Evolutionary conservation across 2,888 invertebrate species (phyloP), one percentile per base, ranked within the genome.

Genomic region (Ferrisia virgata): DNA sequence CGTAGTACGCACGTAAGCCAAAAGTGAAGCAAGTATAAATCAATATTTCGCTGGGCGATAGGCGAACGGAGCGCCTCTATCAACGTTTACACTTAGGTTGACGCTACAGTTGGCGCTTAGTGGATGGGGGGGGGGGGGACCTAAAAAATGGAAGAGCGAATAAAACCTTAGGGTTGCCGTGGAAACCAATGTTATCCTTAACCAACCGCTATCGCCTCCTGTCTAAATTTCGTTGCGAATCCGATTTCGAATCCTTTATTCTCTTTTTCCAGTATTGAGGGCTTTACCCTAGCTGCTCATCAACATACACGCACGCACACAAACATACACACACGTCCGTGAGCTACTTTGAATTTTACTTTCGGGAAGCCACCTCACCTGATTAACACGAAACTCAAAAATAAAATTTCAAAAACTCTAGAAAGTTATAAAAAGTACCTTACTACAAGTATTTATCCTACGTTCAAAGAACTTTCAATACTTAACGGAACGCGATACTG

Each of bases 141-240:
- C 47, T 72, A 72, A 83, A 76, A 83, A 40, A 72, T 40, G 43
- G 40, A 76, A 83, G 31, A 47, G 82, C 76, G 82, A 83, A 39
- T 83, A 43, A 76, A 72, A 83, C 72, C 43, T 31, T 9, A 64
- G 76, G 43, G 82, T 83, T 76, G 82, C 82, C 82, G 82, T 83
- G 76, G 82, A 40, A 72, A 83, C 82, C 82, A 83, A 72, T 83
- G 82, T 83, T 83, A 83, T 83, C 64, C 76, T 69, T 72, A 43
- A 83, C 22, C 39, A 43, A 72, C 82, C 28, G 47, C 76, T 76
- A 15, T 25, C 43, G 6, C 64, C 43, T 39, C 82, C 43, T 83
- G 43, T 18, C 72, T 15, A 76, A 47, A 82, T 82, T 83, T 43
- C 64, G 40, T 83, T 47, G 76, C 22, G 43, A 64, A 64, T 64